Base-by-base conservation (phyloP, 2,113 vertebrate species). In the Gracilinanus agilis region DNA sequence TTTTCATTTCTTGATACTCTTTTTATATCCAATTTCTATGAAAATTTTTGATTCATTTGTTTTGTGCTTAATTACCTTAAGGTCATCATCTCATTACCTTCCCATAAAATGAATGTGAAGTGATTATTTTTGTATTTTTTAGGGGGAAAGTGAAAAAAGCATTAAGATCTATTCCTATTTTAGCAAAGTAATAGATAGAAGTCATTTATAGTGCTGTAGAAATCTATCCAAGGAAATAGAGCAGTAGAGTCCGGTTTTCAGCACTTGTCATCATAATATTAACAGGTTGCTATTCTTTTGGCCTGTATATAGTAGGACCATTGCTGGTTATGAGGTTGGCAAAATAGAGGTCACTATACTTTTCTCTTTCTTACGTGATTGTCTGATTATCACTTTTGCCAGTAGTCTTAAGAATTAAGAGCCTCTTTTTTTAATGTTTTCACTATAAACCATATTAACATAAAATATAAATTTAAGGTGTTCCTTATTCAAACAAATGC, bases 401-500 rank as follows among this genome's bases (percentile, higher is more conserved):
- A 21, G 24, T 83, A 97, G 6, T n/a, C 67, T 94, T 94, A 53
- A 24, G 40, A 92, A 29, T 29, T n/a, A 9, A 92, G n/a, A 93
- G 8, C 61, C 34, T 95, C 92, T 19, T 56, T 9, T 53, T 90
- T 5, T 16, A 55, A 9, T 90, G 24, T 89, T 97, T 96, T 54
- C 16, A 96, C 54, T 94, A 92, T 89, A 58, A 95, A 34, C 9
- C 16, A 83, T 40, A 93, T 91, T 95, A 94, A 90, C 49, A 90
- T 75, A 21, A 90, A 53, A 55, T 34, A 23, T 90, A 54, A 91
- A 0, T 53, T 83, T 1, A 21, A 44, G 1, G 2, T 92, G 12
- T 91, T 27, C 44, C 88, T 96, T 95, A 0, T 67, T 90, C 90
- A 75, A 2, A 89, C 6, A 24, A 95, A 83, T 96, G 58, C 67